phyloP scores from a whole-genome alignment of 2,113 vertebrate genomes.

The Trematocara nigrifrons region DNA sequence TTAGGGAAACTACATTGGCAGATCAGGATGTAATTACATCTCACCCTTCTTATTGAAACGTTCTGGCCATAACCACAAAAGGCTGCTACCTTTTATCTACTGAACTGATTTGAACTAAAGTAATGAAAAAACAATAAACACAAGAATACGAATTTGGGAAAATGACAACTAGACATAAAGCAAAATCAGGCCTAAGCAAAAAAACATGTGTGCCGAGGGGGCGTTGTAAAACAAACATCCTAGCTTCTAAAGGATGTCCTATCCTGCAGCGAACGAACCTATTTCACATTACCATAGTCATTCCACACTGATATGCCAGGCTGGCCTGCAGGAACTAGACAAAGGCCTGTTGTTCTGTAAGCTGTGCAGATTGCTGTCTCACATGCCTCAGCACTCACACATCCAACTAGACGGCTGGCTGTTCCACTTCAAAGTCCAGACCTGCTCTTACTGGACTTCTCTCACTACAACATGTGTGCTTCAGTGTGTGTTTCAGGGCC shows the following conservation, averaged over 20 bases:
- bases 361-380: conserved; percentile 23
- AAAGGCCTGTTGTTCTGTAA: conserved; percentile 63
- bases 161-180: neutral
- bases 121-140: neutral
- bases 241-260: conserved; percentile 43
- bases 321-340: conserved; percentile 41
- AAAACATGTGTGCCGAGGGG: conserved; percentile 21
- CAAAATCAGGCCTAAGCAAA: neutral
- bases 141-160: neutral
- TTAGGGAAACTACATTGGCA: neutral
- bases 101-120: neutral
- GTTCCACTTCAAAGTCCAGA: neutral
- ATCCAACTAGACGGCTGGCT: neutral
- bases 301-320: conserved; percentile 58
- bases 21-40: neutral
- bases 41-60: neutral
- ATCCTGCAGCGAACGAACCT: conserved; percentile 29
- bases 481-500: neutral
- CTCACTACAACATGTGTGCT: neutral
- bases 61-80: neutral
- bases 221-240: conserved; percentile 61
- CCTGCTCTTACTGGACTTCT: neutral
- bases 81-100: neutral
- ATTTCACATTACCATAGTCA: conserved; percentile 49
- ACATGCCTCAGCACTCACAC: conserved; percentile 21